A percentile compares a stretch with the other conserved stretches of the same genome.
Conservation (phyloP, 2,797 vertebrate genomes). For the Hydrocynus forskahlii region DNA sequence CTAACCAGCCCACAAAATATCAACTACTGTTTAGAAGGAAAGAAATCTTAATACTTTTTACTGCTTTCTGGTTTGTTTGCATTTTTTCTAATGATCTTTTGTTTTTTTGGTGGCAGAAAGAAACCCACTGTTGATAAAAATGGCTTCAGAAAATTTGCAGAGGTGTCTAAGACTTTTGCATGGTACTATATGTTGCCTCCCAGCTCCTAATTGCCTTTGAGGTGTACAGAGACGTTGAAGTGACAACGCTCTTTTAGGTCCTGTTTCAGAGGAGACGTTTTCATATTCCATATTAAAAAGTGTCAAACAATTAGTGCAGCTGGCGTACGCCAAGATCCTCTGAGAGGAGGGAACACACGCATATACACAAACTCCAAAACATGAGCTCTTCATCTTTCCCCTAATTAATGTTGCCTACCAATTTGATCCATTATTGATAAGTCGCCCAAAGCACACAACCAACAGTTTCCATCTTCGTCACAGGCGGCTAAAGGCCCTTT, state of each 20-base stretch:
- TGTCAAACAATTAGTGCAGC: slow-evolving; percentile 46
- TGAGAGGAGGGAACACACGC: slow-evolving; percentile 21
- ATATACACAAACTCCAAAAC: slow-evolving; percentile 47
- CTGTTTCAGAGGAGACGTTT: slow-evolving; percentile 38
- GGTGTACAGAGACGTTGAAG: not conserved
- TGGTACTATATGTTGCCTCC: no score
- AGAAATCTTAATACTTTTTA: no score
- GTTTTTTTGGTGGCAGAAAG: no score
- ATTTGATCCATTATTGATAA: slow-evolving; percentile 72
- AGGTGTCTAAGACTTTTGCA: no score
- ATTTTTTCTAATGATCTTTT: no score
- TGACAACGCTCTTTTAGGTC: slow-evolving; percentile 1
- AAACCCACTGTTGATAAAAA: no score
- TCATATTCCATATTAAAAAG: slow-evolving; percentile 66
- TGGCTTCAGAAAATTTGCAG: no score
- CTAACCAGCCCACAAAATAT: no score
- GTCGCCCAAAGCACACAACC: slow-evolving; percentile 44
- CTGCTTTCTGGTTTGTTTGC: no score
- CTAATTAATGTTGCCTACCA: slow-evolving; percentile 68
- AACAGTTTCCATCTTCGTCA: slow-evolving; percentile 35
- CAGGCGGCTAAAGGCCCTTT: slow-evolving; percentile 4
- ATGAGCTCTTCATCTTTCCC: slow-evolving; percentile 64
- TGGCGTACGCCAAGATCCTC: not conserved
- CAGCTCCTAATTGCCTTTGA: slow-evolving; percentile 30
- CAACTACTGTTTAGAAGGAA: no score